phyloP scores from a whole-genome alignment of 2,888 invertebrate genomes.

The Ommatoiulus sabulosus region DNA sequence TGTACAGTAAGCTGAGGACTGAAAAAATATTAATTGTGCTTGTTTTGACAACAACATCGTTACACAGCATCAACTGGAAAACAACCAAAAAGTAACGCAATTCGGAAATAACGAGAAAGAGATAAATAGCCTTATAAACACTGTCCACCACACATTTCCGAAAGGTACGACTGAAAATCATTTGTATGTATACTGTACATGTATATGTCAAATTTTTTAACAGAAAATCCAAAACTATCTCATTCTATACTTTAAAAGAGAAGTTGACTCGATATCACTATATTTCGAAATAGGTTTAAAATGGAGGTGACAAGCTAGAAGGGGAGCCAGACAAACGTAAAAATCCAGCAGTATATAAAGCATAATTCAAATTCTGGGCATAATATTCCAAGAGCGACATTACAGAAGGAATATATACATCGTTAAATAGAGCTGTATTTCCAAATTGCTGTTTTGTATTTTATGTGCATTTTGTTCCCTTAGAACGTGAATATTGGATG shows the following conservation, averaged over 20 bases:
- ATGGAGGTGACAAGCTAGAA: background rate
- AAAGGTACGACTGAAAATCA: no score
- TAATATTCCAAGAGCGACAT: background rate
- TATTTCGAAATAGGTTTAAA: background rate
- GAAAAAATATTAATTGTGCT: background rate
- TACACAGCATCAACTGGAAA: background rate
- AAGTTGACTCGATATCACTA: no score
- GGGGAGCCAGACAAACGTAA: background rate
- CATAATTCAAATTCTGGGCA: background rate
- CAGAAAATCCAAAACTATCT: no score
- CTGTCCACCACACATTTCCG: no score
- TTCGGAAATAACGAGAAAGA: background rate
- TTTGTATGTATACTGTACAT: no score
- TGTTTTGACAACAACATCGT: no score
- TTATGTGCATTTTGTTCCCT: conserved; percentile 4
- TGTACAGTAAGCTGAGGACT: background rate
- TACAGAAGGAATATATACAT: background rate
- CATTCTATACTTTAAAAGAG: no score
- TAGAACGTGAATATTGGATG: conserved; percentile 11
- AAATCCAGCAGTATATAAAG: background rate
- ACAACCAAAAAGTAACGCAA: background rate
- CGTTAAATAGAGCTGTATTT: conserved; percentile 17
- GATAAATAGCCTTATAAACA: no score
- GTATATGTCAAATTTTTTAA: no score
- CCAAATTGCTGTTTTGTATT: conserved; percentile 29